Evolutionary conservation across 2,797 vertebrate genomes (phyloP).

Genomic region (Syndactyla subalaris): DNA sequence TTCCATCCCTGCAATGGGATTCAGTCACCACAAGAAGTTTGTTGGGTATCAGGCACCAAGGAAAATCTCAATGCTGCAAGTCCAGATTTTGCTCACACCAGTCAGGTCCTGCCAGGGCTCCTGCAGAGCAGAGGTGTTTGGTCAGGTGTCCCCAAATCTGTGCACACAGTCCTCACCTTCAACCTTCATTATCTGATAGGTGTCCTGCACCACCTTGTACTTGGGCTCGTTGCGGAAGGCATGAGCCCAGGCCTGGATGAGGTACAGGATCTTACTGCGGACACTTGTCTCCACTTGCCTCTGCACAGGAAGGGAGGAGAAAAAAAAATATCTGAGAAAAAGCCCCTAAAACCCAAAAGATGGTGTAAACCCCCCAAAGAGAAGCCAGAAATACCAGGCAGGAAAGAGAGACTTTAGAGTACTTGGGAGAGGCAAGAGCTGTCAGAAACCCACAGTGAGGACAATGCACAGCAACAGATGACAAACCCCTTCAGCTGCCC

Average conservation of each 20-base stretch:
- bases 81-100: neutral
- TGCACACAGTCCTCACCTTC: slow-evolving; percentile 83
- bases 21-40: no score
- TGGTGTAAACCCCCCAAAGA: neutral
- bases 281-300: slow-evolving; percentile 94
- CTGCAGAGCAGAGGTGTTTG: neutral
- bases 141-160: neutral
- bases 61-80: neutral
- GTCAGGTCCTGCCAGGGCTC: neutral
- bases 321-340: neutral
- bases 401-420: neutral
- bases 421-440: neutral
- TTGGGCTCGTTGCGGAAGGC: slow-evolving; percentile 98
- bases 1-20: neutral
- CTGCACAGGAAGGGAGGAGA: slow-evolving; percentile 58
- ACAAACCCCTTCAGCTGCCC: neutral
- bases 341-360: neutral
- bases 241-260: slow-evolving; percentile 98
- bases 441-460: neutral
- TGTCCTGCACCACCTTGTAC: slow-evolving; percentile 99
- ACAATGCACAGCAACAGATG: neutral
- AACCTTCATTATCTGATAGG: slow-evolving; percentile 99
- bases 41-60: accelerated
- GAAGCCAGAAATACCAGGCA: neutral
- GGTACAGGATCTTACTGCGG: slow-evolving; percentile 93